Percentiles rank a stretch among this genome's conserved stretches.
These are phyloP conservation scores for Tiliacea aurago DNA, from an alignment of 2,888 invertebrate genomes.

Conservation along the genomic window DNA sequence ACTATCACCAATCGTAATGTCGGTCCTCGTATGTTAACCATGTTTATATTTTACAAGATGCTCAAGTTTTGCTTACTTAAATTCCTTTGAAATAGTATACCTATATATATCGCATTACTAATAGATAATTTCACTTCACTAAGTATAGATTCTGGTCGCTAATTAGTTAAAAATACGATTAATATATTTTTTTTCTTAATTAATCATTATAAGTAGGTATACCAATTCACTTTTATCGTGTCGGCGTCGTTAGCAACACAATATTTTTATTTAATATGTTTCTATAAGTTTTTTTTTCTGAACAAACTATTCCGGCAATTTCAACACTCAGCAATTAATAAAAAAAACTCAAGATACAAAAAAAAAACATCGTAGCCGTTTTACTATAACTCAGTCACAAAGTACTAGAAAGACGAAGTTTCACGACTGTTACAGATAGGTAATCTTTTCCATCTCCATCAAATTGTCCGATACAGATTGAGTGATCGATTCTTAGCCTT, in stretches of 20 bases:
- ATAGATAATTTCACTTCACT: not conserved
- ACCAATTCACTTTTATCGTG: not conserved
- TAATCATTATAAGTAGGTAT: too few species aligned
- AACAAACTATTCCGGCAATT: not conserved
- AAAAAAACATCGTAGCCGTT: not conserved
- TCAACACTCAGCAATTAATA: not conserved
- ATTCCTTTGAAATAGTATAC: not conserved
- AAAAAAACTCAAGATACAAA: not conserved
- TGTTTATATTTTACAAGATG: not conserved
- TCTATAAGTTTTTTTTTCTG: not conserved
- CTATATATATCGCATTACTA: not conserved
- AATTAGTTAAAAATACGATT: constrained; percentile 5
- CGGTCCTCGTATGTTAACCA: not conserved
- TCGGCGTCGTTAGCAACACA: not conserved
- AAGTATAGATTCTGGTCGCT: not conserved
- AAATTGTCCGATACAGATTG: constrained; percentile 36
- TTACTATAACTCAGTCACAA: constrained; percentile 14
- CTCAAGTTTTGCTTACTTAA: not conserved
- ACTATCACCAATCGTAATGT: not conserved
- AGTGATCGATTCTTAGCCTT: constrained; percentile 35
- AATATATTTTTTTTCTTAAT: not conserved
- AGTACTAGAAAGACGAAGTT: constrained; percentile 13
- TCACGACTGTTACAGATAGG: constrained; percentile 28
- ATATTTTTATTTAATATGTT: too few species aligned
- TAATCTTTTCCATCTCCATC: constrained; percentile 41